Percentiles rank a stretch among this genome's conserved stretches.
These are phyloP conservation scores for Meloidogyne exigua DNA, from an alignment of 1,140 invertebrate genomes.

Conservation along the genomic window DNA sequence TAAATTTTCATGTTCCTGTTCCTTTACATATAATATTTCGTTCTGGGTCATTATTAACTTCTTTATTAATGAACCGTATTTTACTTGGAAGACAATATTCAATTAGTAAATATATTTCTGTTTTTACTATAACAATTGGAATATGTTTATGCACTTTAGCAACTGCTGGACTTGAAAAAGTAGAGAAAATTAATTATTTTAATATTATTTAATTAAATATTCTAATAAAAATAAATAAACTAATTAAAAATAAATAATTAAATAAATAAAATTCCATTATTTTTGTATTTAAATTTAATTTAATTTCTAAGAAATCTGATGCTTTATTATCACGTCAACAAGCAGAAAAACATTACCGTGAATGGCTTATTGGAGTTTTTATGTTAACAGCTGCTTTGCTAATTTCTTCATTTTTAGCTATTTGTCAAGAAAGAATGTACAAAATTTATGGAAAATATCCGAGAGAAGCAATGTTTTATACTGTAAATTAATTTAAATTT, in stretches of 20 bases:
- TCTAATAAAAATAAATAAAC: no score
- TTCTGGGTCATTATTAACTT: slow-evolving; percentile 90
- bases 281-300: slow-evolving; percentile 4
- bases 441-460: slow-evolving; percentile 86
- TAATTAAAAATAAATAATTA: no score
- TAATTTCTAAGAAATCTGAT: slow-evolving; percentile 33
- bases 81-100: slow-evolving; percentile 81
- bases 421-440: slow-evolving; percentile 89
- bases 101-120: slow-evolving; percentile 83
- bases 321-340: slow-evolving; percentile 51
- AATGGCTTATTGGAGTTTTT: slow-evolving; percentile 71
- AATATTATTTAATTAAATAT: no score
- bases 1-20: slow-evolving; percentile 94
- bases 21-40: slow-evolving; percentile 97
- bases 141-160: slow-evolving; percentile 87
- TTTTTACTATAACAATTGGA: slow-evolving; percentile 85
- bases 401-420: slow-evolving; percentile 89
- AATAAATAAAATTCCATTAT: no score
- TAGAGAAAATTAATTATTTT: no score
- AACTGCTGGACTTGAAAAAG: slow-evolving; percentile 67
- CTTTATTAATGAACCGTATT: slow-evolving; percentile 89
- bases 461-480: slow-evolving; percentile 88
- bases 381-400: slow-evolving; percentile 84
- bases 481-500: slow-evolving; percentile 66
- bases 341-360: slow-evolving; percentile 56